phyloP scores from a whole-genome alignment of 2,888 invertebrate genomes.

The Amiota communis region DNA sequence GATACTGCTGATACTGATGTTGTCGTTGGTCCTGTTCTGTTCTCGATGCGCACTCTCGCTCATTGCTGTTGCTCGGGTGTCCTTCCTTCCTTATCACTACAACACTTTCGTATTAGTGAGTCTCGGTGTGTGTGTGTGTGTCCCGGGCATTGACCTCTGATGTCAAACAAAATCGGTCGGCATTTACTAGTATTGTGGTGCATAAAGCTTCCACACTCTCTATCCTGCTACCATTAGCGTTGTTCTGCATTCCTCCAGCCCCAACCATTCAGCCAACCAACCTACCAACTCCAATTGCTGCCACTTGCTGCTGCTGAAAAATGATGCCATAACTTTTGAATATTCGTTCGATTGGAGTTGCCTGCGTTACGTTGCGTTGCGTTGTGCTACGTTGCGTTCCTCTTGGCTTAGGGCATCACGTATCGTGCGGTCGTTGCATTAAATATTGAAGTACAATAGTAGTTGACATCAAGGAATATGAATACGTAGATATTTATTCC shows the following conservation, averaged over 20 bases:
- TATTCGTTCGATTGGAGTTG: constrained; percentile 9
- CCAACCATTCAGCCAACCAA: too few relatives aligned
- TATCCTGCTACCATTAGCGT: not conserved
- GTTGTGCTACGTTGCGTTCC: not conserved
- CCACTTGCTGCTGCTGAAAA: constrained; percentile 15
- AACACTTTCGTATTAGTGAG: not conserved
- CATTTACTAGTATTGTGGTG: constrained; percentile 56
- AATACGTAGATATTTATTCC: too few relatives aligned
- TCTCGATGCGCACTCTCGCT: constrained; percentile 17
- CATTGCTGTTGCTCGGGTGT: not conserved
- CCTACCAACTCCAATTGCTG: not conserved
- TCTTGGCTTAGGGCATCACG: not conserved
- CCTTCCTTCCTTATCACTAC: constrained; percentile 10
- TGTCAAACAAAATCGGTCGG: constrained; percentile 66
- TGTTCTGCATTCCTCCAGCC: not conserved
- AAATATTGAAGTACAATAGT: too few relatives aligned
- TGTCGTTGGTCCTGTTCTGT: constrained; percentile 17
- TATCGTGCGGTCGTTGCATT: not conserved
- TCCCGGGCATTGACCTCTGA: constrained; percentile 65
- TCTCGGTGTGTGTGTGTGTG: constrained; percentile 24
- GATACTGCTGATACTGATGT: constrained; percentile 1
- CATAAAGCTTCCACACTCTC: constrained; percentile 1
- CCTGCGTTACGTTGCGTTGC: not conserved
- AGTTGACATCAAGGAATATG: too few relatives aligned
- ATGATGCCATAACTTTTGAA: constrained; percentile 19